Base-by-base conservation (phyloP, 2,888 invertebrate species). In the Pseudeuparius sepicola region DNA sequence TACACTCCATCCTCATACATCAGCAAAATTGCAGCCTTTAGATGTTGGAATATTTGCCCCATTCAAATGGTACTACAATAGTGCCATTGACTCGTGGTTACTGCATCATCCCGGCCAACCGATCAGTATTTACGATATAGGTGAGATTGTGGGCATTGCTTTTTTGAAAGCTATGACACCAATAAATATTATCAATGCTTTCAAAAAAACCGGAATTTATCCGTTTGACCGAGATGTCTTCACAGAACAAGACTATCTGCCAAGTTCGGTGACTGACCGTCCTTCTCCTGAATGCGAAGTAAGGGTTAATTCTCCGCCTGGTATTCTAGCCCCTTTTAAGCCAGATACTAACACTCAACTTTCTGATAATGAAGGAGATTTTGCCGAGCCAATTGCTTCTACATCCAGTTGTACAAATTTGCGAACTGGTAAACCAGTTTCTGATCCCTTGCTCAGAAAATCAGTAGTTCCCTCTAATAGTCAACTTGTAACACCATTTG, bases 1-100 rank as follows among this genome's bases (percentile, higher is more conserved):
- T 11, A 56, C 59, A 3, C 49, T 61, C 24, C 59, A 54, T n/a
- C 61, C 59, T n/a, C 60, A 61, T 43, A 34, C 34, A 6, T 31
- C 31, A 9, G 20, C 16, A 6, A 36, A 34, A 20, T 14, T 40
- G 15, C 39, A 43, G 27, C 39, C 38, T 9, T 16, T 42, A 9
- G 39, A 40, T 34, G 31, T 34, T n/a, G n/a, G n/a, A n/a, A n/a
- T n/a, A n/a, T n/a, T 28, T 31, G 33, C 14, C 18, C 39, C 42
- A 12, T 42, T 42, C 29, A 40, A 40, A 37, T 18, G 26, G 14
- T 36, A 14, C 27, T 42, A 42, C 25, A 27, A 37, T 30, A 11
- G 16, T 29, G 39, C 42, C 12, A 42, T 55, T 37, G 50, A 49
- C 39, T 42, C 43, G 37, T 59, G 55, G 55, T 45, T 59, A 52